Percentiles rank a stretch among this genome's conserved stretches.
phyloP scores from a whole-genome alignment of 2,797 vertebrate species.

The Enteromius viviparus region DNA sequence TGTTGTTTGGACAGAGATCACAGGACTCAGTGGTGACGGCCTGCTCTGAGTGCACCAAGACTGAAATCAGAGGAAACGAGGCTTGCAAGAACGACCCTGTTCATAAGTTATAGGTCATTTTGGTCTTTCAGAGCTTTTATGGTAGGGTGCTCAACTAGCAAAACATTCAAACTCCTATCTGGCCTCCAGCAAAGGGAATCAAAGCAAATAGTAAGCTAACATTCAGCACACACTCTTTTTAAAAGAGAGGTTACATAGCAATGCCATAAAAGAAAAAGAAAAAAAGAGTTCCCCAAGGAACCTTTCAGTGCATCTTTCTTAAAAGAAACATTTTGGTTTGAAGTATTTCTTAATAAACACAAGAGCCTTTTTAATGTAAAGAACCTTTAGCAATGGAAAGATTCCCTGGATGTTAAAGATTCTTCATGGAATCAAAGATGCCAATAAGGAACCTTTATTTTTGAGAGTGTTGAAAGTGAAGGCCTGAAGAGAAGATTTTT shows the following conservation, averaged over 20 bases:
- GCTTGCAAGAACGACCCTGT: slow-evolving; percentile 25
- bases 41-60: slow-evolving; percentile 12
- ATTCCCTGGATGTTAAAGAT: background rate
- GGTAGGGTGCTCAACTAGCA: background rate
- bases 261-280: background rate
- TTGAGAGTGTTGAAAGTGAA: background rate
- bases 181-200: background rate
- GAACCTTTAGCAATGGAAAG: background rate
- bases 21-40: slow-evolving; percentile 37
- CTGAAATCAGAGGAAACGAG: slow-evolving; percentile 44
- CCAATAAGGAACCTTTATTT: background rate
- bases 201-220: background rate
- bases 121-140: slow-evolving; percentile 19
- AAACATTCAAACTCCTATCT: background rate
- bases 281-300: background rate
- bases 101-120: slow-evolving; percentile 26
- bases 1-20: slow-evolving; percentile 53
- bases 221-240: slow-evolving; percentile 9
- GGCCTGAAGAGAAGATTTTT: background rate
- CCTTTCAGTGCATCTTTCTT: background rate
- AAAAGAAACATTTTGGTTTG: background rate
- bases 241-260: background rate
- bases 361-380: background rate
- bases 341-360: background rate
- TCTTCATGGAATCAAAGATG: background rate